Evolutionary conservation across 2,888 invertebrate genomes (phyloP).

Genomic region (Fragum fragum): DNA sequence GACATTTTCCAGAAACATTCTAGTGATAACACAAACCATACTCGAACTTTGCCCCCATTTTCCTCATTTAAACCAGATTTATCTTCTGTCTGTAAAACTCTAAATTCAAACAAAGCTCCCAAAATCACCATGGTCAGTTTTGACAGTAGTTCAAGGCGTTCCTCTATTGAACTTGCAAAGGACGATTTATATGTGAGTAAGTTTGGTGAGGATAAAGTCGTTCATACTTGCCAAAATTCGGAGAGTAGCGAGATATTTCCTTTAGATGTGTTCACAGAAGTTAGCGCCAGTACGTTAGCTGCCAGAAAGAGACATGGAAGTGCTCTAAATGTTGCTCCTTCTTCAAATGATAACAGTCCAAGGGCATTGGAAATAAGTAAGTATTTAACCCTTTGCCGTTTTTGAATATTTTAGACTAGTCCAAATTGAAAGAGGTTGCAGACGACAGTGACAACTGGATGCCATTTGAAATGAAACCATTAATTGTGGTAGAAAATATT

Average conservation of each 20-base stretch:
- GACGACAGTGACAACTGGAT: too few species aligned
- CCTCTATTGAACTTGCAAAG: slow-evolving; percentile 58
- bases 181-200: slow-evolving; percentile 46
- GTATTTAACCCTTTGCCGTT: too few species aligned
- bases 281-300: slow-evolving; percentile 64
- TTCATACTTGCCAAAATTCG: background rate
- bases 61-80: slow-evolving; percentile 44
- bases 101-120: slow-evolving; percentile 25
- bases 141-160: slow-evolving; percentile 47
- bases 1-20: slow-evolving; percentile 34
- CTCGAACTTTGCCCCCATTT: slow-evolving; percentile 24
- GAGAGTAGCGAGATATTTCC: slow-evolving; percentile 57
- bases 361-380: slow-evolving; percentile 41
- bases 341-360: slow-evolving; percentile 57
- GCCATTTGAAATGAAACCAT: too few species aligned
- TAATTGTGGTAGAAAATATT: too few species aligned
- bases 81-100: background rate
- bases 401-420: too few species aligned
- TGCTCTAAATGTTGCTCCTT: slow-evolving; percentile 64
- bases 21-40: background rate
- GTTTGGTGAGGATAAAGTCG: slow-evolving; percentile 12
- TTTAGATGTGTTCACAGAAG: slow-evolving; percentile 63
- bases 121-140: slow-evolving; percentile 61
- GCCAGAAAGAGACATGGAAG: slow-evolving; percentile 65
- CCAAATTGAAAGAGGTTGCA: too few species aligned